Base-by-base conservation (phyloP, 2,888 invertebrate genomes). In the Boloria euphrosyne region DNA sequence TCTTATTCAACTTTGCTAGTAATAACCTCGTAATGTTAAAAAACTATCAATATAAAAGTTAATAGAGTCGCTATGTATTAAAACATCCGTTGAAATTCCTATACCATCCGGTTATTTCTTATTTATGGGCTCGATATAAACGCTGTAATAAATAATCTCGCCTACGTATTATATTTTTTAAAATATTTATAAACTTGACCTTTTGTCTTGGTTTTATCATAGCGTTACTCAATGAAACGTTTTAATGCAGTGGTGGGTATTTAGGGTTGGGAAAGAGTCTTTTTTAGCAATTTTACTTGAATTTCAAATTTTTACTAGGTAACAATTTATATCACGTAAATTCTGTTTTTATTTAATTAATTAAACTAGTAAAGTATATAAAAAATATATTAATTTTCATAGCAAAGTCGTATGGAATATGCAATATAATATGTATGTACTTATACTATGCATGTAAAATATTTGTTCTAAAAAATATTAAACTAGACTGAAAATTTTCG, bases 181-280 rank as follows among this genome's bases (percentile, higher is more conserved):
- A 75, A 71, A 70, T 78, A 76, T 77, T 77, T 75, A 79, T 78
- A 77, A 73, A 72, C 72, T 76, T 82, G 79, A 86, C 84, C 85
- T 85, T 84, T 80, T 79, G 74, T 74, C 75, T 77, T 75, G 77
- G 78, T 80, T 79, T 79, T 80, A 85, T 81, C 80, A 85, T 78
- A 76, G 72, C 78, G 78, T 81, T 79, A 80, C 80, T 82, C 83
- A 84, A 80, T 83, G 82, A 84, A 84, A 81, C 79, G 79, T 83
- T 81, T 85, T 80, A 84, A 89, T 85, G 80, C 81, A 77, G 80
- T 83, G 84, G 80, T 84, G 47, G 53, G 38, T 52, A 7, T 14
- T 31, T 58, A 65, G 64, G 64, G 64, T 49, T 59, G 59, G 27
- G 13, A 22, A 4, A 6, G 7, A 2, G 6, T 27, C 31, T 22